A percentile compares a stretch with the other conserved stretches of the same genome.
These are phyloP conservation scores for Chelon labrosus DNA, from an alignment of 2,797 vertebrate genomes.

Conservation along the genomic window DNA sequence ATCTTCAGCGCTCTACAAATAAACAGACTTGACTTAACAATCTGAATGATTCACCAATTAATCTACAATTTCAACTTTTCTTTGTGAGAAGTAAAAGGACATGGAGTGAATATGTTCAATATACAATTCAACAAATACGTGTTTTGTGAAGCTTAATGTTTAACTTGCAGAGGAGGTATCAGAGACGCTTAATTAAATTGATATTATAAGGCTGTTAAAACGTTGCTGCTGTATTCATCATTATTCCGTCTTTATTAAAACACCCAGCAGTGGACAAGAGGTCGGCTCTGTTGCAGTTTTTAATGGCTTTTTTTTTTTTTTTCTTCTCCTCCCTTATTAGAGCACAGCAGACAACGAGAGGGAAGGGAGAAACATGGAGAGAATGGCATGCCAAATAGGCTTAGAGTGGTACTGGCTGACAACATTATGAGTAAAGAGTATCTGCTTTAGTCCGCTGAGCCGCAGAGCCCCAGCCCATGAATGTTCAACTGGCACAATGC, in stretches of 20 bases:
- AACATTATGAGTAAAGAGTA: constrained; percentile 76
- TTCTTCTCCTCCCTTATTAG: constrained; percentile 35
- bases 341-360: constrained; percentile 47
- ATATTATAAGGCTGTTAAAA: not conserved
- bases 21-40: not conserved
- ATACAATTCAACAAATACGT: constrained; percentile 1
- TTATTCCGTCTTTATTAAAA: constrained; percentile 55
- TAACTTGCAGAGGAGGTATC: constrained; percentile 11
- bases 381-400: constrained; percentile 68
- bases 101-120: not conserved
- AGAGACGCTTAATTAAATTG: constrained; percentile 22
- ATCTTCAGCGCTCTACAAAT: too few relatives aligned
- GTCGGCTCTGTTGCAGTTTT: constrained; percentile 30
- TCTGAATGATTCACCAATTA: not conserved
- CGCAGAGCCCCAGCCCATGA: constrained; percentile 65
- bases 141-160: not conserved
- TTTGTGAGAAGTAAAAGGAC: not conserved
- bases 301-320: constrained; percentile 25
- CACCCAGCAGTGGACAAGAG: constrained; percentile 23
- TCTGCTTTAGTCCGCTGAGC: constrained; percentile 73
- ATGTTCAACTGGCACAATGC: constrained; percentile 70
- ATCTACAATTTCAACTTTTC: not conserved
- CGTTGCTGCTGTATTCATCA: constrained; percentile 22
- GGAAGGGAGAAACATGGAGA: constrained; percentile 33
- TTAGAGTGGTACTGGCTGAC: constrained; percentile 71